A percentile compares a stretch with the other conserved stretches of the same genome.
phyloP scores from a whole-genome alignment of 2,113 vertebrate genomes.

The Capreolus pygargus region DNA sequence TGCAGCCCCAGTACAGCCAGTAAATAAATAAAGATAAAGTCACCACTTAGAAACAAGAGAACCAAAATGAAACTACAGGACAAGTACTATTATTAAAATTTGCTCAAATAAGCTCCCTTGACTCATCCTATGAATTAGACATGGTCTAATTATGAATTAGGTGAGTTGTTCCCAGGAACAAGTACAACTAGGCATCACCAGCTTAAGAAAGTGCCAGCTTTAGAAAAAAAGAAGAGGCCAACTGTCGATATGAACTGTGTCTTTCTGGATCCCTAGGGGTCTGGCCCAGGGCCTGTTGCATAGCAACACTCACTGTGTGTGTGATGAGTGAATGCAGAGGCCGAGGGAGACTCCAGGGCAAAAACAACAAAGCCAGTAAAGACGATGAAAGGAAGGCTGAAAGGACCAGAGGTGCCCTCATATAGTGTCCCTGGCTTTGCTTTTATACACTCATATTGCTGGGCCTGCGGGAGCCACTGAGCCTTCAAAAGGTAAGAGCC shows the following conservation, averaged over 20 bases:
- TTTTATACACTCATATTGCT: background rate
- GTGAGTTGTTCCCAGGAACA: background rate
- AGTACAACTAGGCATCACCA: background rate
- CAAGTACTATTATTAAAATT: background rate
- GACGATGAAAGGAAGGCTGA: background rate
- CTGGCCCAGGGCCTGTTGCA: fast-evolving
- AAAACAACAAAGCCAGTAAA: background rate
- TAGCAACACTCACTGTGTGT: fast-evolving
- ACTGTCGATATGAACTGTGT: background rate
- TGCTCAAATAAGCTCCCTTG: background rate
- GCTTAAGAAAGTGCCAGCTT: background rate
- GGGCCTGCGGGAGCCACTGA: background rate
- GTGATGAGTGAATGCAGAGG: background rate
- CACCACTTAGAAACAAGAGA: background rate
- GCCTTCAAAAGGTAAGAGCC: background rate
- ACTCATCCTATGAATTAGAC: background rate
- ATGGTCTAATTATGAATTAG: background rate
- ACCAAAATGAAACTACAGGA: background rate
- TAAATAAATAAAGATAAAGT: background rate
- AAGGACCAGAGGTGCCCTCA: background rate
- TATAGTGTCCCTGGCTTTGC: background rate
- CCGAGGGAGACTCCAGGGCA: background rate
- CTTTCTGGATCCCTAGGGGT: background rate
- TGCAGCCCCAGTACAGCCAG: background rate
- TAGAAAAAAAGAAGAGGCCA: background rate